A percentile compares a stretch with the other conserved stretches of the same genome.
Conservation (phyloP, 2,113 vertebrate genomes). For the Thunnus maccoyii region DNA sequence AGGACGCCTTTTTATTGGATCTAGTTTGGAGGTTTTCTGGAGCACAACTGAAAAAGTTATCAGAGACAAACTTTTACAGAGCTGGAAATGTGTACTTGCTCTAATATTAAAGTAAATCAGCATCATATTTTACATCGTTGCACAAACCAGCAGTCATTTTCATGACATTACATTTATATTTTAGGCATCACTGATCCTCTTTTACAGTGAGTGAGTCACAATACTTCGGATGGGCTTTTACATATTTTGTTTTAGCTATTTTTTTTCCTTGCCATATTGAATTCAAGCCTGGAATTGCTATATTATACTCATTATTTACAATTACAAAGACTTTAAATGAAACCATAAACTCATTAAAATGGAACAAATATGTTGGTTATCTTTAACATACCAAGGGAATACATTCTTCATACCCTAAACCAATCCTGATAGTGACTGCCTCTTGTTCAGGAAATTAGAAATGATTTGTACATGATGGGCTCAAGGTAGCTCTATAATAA, state of each 20-base stretch:
- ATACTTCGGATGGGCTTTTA: conserved; percentile 29
- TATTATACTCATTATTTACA: background rate
- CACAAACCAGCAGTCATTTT: conserved; percentile 28
- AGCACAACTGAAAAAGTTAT: conserved; percentile 31
- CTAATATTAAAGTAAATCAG: conserved; percentile 40
- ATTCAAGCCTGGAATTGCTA: background rate
- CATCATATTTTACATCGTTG: conserved; percentile 13
- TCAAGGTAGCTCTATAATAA: conserved; percentile 44
- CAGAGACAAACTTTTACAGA: no score
- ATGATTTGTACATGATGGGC: conserved; percentile 44
- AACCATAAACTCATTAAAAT: background rate
- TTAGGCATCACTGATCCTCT: conserved; percentile 17
- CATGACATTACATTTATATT: conserved; percentile 47
- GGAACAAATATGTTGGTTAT: background rate
- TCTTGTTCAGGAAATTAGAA: conserved; percentile 43
- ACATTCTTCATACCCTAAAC: conserved; percentile 18
- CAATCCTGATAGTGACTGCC: background rate
- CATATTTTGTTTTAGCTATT: conserved; percentile 20
- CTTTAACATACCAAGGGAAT: background rate
- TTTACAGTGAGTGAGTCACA: conserved; percentile 34
- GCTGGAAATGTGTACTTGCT: conserved; percentile 13
- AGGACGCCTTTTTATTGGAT: conserved; percentile 51
- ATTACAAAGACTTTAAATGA: background rate
- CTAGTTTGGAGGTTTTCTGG: conserved; percentile 27
- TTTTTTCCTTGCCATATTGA: background rate